Base-by-base conservation (phyloP, 2,888 invertebrate genomes). In the Phaedon cochleariae region DNA sequence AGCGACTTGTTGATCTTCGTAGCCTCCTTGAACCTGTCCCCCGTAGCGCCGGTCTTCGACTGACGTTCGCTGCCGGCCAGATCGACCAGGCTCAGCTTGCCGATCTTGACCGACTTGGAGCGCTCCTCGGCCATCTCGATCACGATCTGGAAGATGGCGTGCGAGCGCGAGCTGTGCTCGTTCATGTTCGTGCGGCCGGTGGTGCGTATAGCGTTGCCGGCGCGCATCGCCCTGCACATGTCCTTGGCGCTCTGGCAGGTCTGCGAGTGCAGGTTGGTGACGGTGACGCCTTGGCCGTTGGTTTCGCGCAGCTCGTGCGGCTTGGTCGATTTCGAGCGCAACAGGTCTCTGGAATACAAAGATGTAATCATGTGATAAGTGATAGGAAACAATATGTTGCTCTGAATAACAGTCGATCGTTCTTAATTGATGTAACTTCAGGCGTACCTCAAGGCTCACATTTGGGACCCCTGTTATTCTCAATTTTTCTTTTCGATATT, bases 31-130 rank as follows among this genome's bases (percentile, higher is more conserved):
- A 97, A 86, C 54, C 98, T 87, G 74, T 96, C 94, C 1, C 96
- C 97, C 17, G 92, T 91, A n/a, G 98, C 94, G 61, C 96, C 96
- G 5, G 98, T 97, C 86, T 99, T 99, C 63, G 93, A 91, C 84
- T 98, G 98, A 48, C 98, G 88, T 85, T 99, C 99, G 84, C 97
- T 97, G 53, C 99, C 99, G 37, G 99, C 99, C 80, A 99, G 87
- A 87, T 99, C 99, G 49, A 99, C 97, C 69, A 99, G 87, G 86
- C 99, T 99, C 76, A 99, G 84, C 82, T 97, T 96, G 48, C 99
- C 99, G 53, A 97, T 96, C 76, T 96, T 86, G 17, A 86, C 85
- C 2, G 82, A 77, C 57, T 83, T 85, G 3, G 86, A 88, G 59
- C 90, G 90, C 41, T 88, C 87, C 78, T 91, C 90, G 70, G 92